Base-by-base conservation (phyloP, 1,140 invertebrate species). In the Lasaia peninsularis region DNA sequence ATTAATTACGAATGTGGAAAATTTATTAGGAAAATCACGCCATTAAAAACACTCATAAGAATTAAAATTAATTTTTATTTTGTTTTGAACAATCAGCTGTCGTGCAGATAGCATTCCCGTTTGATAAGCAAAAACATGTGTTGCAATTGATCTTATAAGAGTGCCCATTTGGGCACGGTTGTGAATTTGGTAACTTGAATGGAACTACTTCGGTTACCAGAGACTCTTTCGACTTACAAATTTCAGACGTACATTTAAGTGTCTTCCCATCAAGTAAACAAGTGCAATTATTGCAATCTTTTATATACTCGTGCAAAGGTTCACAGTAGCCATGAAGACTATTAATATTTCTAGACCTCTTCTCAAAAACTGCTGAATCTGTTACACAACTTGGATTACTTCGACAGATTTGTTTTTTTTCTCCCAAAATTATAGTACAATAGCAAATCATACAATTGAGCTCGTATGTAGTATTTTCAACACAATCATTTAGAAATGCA, bases 91-190 rank as follows among this genome's bases (percentile, higher is more conserved):
- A 79, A 57, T 67, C 60, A 7, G 52, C 28, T 3, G 73, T 77
- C 0, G 81, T 83, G 61, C 84, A 87, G 5, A 87, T 58, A 16
- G 73, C 70, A 31, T 83, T 81, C 0, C 77, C 80, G 48, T 79
- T 83, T 0, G 56, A 56, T 32, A 82, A 58, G 56, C 84, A 87
- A 24, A 75, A 75, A 20, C 84, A 87, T 11, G 72, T 11, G 59
- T 87, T 87, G 49, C 84, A 87, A 32, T 71, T 74, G 12, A 83
- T 57, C 37, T 71, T 76, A 35, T 79, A 88, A 2, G 72, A 73
- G 5, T 62, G 58, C 0, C 82, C 78, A 48, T 61, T 64, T 0
- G 70, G 75, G 51, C 85, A 88, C 0, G 11, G 9, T 8, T 60
- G 63, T 0, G 58, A 44, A 0, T 66, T 54, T 37, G 64, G 21